These are phyloP conservation scores for Myopa testacea DNA, from an alignment of 2,888 invertebrate species.

Conservation along the genomic window DNA sequence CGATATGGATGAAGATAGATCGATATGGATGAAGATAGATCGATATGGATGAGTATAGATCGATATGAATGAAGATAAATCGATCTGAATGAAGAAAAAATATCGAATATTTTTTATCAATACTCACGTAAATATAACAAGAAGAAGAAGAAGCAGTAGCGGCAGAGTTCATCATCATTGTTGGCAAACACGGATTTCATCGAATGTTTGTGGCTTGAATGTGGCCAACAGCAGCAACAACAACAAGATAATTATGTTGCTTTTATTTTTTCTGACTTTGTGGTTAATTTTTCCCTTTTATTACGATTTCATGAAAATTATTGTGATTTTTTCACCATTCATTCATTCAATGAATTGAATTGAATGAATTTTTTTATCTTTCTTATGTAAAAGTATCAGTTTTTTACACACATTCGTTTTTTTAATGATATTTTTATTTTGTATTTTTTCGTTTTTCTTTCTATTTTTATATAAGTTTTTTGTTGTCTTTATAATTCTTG, in stretches of 20 bases:
- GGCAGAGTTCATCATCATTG: conserved; percentile 1
- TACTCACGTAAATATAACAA: conserved; percentile 6
- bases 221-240: background rate
- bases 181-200: conserved; percentile 5
- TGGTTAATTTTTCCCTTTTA: background rate
- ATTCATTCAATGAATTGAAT: no score
- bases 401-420: no score
- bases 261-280: background rate
- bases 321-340: no score
- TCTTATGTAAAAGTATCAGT: background rate
- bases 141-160: background rate
- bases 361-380: background rate
- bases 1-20: no score
- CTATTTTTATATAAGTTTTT: no score
- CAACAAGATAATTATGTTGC: background rate
- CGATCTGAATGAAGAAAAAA: no score
- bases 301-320: background rate
- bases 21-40: no score
- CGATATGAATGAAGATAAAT: no score
- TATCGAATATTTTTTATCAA: background rate
- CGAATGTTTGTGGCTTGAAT: conserved; percentile 5
- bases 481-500: no score
- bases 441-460: no score
- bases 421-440: no score
- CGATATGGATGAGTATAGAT: no score